Evolutionary conservation across 1,140 invertebrate genomes (phyloP).

Genomic region (Lasioglossum baleicum): DNA sequence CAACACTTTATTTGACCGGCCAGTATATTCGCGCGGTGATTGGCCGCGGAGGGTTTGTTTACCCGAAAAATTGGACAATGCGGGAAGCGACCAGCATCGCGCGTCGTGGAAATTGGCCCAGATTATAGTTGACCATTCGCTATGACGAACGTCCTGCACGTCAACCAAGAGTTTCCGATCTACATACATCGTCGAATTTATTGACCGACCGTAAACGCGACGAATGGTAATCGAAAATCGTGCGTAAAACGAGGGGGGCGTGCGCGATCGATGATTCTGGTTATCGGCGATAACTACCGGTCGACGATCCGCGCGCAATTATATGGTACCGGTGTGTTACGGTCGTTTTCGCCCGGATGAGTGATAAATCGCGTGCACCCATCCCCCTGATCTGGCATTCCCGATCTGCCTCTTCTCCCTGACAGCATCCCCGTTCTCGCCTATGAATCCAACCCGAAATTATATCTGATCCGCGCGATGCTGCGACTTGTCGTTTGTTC

Average conservation of each 20-base stretch:
- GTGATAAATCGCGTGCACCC: conserved; percentile 52
- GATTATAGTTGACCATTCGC: neutral
- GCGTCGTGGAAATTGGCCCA: neutral
- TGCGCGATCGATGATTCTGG: conserved; percentile 51
- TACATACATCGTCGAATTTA: conserved; percentile 39
- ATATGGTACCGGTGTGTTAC: conserved; percentile 49
- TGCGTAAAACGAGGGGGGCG: conserved; percentile 62
- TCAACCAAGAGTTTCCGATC: neutral
- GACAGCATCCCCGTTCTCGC: too few relatives aligned
- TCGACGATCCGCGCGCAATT: conserved; percentile 53
- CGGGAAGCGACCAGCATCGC: neutral
- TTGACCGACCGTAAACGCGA: conserved; percentile 56
- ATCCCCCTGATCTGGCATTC: too few relatives aligned
- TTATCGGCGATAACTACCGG: conserved; percentile 40
- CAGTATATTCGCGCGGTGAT: too few relatives aligned
- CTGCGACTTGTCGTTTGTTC: conserved; percentile 51
- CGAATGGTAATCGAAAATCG: conserved; percentile 63
- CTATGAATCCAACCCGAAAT: too few relatives aligned
- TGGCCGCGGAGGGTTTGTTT: too few relatives aligned
- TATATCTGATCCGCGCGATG: too few relatives aligned
- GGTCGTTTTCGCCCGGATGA: conserved; percentile 56
- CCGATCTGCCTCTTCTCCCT: too few relatives aligned
- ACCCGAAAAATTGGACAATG: too few relatives aligned
- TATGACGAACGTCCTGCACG: neutral
- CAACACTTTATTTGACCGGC: too few relatives aligned